Base-by-base conservation (phyloP, 2,888 invertebrate genomes). In the Polyploca ridens region DNA sequence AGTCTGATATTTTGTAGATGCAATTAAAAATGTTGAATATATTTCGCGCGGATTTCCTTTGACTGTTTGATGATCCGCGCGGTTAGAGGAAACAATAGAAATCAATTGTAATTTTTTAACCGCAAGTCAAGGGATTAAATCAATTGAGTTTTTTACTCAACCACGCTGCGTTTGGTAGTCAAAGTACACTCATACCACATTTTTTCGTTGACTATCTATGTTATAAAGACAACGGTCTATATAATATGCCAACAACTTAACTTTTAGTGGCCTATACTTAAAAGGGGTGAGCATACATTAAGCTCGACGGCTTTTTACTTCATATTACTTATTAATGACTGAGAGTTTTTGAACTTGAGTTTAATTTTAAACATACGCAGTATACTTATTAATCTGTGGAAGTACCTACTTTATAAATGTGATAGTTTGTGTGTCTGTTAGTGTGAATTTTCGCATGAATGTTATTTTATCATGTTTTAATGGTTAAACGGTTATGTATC, bases 281-380 rank as follows among this genome's bases (percentile, higher is more conserved):
- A 93, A 92, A 91, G 92, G 91, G 92, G 91, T 93, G 91, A 92
- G 90, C 86, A 90, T 87, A 90, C 88, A 90, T 90, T 81, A 81
- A 71, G 79, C 81, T 86, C 87, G 90, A 89, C 81, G 86, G 79
- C 80, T 79, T 77, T 78, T 79, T 79, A 78, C 80, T 87, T 74
- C 84, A 90, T 86, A 49, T 49, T n/a, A 49, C 54, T 54, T 88
- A 89, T 90, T 88, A 80, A 90, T 68, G 69, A 74, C 79, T 83
- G 80, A 77, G 74, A 73, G 78, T 75, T 79, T 78, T 80, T 86
- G 81, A 85, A 85, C 83, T 84, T 83, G 73, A 75, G 69, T 73
- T 72, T 66, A 1, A n/a, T n/a, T n/a, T n/a, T n/a, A 33, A 33
- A 3, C 5, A 33, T 46, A 46, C 41, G 38, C 38, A 13, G 44